phyloP scores from a whole-genome alignment of 1,140 invertebrate species.

The Drosophila burlai region DNA sequence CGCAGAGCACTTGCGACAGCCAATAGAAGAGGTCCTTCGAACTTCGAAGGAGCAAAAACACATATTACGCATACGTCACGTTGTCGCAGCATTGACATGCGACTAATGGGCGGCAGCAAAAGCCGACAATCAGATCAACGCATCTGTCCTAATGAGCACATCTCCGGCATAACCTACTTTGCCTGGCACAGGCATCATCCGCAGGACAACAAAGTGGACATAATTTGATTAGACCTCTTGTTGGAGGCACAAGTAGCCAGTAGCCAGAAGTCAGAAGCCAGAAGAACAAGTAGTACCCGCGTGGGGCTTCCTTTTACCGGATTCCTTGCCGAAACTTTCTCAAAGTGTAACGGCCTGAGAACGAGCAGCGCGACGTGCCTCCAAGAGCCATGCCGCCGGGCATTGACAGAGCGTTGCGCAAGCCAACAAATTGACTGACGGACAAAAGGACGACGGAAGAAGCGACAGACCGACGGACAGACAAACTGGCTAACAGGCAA shows the following conservation, averaged over 20 bases:
- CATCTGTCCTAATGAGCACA: constrained; percentile 51
- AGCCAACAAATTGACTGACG: constrained; percentile 47
- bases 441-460: constrained; percentile 11
- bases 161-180: constrained; percentile 38
- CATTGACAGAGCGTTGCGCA: constrained; percentile 57
- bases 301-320: constrained; percentile 33
- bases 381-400: constrained; percentile 41
- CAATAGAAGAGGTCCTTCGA: constrained; percentile 27
- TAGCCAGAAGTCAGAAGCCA: background rate
- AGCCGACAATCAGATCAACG: constrained; percentile 52
- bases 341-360: constrained; percentile 64
- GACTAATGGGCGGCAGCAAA: constrained; percentile 31
- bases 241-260: background rate
- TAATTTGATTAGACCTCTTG: constrained; percentile 56
- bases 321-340: constrained; percentile 52
- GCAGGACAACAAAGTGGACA: constrained; percentile 46
- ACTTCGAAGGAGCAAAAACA: constrained; percentile 19
- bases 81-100: constrained; percentile 5
- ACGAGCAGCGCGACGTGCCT: constrained; percentile 51
- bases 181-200: constrained; percentile 7
- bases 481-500: constrained; percentile 28
- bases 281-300: background rate
- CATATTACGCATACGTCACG: constrained; percentile 35
- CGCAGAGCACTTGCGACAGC: constrained; percentile 8
- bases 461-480: constrained; percentile 4